These are phyloP conservation scores for Nycteola revayana DNA, from an alignment of 2,888 invertebrate species.

Conservation along the genomic window DNA sequence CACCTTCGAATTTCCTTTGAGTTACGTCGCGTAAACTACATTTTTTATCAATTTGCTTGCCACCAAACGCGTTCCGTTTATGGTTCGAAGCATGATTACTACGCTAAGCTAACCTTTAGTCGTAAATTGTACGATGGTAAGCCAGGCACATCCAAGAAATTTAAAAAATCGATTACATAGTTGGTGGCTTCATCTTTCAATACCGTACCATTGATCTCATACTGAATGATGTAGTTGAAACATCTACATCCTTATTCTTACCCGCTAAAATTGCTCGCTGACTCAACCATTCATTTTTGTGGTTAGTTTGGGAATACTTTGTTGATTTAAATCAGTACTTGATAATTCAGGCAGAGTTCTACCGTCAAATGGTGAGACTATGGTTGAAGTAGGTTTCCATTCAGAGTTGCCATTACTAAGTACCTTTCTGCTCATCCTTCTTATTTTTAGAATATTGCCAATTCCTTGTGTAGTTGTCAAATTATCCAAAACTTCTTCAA, in stretches of 20 bases:
- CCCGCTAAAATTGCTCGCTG: slow-evolving; percentile 22
- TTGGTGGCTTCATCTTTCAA: slow-evolving; percentile 34
- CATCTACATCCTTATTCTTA: slow-evolving; percentile 46
- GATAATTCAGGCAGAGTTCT: too few relatives aligned
- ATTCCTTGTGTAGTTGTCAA: too few relatives aligned
- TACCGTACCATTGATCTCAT: slow-evolving; percentile 27
- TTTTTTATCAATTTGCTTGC: slow-evolving; percentile 22
- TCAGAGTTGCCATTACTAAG: too few relatives aligned
- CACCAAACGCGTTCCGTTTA: slow-evolving; percentile 23
- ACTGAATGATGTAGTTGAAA: slow-evolving; percentile 38
- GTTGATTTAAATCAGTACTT: too few relatives aligned
- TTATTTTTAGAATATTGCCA: too few relatives aligned
- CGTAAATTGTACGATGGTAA: slow-evolving; percentile 34
- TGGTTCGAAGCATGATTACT: slow-evolving; percentile 35
- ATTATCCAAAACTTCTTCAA: too few relatives aligned
- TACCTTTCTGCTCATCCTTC: too few relatives aligned
- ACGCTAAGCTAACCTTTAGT: slow-evolving; percentile 35
- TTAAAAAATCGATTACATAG: slow-evolving; percentile 42
- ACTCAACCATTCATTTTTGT: slow-evolving; percentile 31
- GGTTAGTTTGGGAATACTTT: slow-evolving; percentile 21
- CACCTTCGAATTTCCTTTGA: slow-evolving; percentile 15
- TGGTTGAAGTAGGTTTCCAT: too few relatives aligned
- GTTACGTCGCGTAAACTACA: slow-evolving; percentile 17
- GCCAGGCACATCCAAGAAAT: slow-evolving; percentile 36
- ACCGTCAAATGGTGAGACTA: too few relatives aligned